A percentile compares a stretch with the other conserved stretches of the same genome.
These are phyloP conservation scores for Drosophila santomea DNA, from an alignment of 1,140 invertebrate genomes.

Conservation along the genomic window DNA sequence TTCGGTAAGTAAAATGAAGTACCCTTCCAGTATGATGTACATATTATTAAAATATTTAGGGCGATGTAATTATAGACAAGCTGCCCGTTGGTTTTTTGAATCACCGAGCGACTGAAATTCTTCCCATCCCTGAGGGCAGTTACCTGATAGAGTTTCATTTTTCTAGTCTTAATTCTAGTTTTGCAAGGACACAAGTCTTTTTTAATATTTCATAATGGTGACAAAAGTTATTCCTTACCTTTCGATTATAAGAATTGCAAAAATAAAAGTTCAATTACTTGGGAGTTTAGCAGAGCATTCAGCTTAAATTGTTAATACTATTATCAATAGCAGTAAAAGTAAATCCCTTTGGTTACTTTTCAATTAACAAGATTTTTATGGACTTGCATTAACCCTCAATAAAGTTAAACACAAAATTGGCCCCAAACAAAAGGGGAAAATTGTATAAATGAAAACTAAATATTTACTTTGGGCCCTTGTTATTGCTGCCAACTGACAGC, in stretches of 20 bases:
- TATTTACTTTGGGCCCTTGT: slow-evolving; percentile 74
- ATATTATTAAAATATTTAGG: neutral
- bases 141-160: neutral
- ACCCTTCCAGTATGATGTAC: too few relatives aligned
- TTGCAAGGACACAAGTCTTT: neutral
- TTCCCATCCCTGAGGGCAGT: neutral
- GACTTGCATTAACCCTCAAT: slow-evolving; percentile 43
- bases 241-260: too few relatives aligned
- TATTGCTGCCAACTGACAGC: slow-evolving; percentile 62
- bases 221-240: too few relatives aligned
- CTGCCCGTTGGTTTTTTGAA: neutral
- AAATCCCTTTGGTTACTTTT: slow-evolving; percentile 44
- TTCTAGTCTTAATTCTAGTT: neutral
- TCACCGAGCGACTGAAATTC: neutral
- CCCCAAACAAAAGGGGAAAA: slow-evolving; percentile 43
- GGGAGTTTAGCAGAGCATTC: too few relatives aligned
- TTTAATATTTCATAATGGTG: neutral
- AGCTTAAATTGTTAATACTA: too few relatives aligned
- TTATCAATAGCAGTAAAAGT: neutral
- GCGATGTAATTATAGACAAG: neutral
- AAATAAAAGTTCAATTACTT: too few relatives aligned
- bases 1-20: neutral
- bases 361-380: slow-evolving; percentile 60
- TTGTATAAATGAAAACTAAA: slow-evolving; percentile 83
- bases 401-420: slow-evolving; percentile 62